Percentiles rank a stretch among this genome's conserved stretches.
Evolutionary conservation across 2,888 invertebrate genomes (phyloP).

Genomic region (Dicyrtomina minuta): DNA sequence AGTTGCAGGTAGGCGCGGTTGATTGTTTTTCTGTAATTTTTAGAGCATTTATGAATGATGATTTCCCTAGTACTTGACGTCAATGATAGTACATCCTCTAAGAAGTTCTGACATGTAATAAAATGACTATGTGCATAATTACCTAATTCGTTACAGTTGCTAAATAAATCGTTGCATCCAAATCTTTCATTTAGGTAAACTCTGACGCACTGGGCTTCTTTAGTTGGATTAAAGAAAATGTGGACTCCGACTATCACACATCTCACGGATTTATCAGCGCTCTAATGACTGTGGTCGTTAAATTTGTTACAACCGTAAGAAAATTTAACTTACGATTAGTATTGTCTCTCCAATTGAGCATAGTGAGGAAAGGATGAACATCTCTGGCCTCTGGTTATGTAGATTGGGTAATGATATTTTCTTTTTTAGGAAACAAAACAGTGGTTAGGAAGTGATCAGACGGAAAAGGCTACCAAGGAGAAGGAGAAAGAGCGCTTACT

Average conservation of each 20-base stretch:
- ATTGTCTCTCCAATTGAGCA: too few relatives aligned
- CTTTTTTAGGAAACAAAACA: constrained; percentile 64
- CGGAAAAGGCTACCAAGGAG: constrained; percentile 76
- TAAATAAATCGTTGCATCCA: too few relatives aligned
- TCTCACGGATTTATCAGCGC: constrained; percentile 87
- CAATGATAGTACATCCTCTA: constrained; percentile 36
- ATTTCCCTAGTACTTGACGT: constrained; percentile 7
- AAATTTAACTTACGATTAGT: not conserved
- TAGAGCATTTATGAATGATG: constrained; percentile 31
- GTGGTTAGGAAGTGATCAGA: constrained; percentile 63
- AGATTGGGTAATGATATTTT: not conserved
- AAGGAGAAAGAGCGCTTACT: constrained; percentile 77
- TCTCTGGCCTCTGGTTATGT: too few relatives aligned
- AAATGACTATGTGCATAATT: too few relatives aligned
- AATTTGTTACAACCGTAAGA: constrained; percentile 48
- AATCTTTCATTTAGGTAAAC: constrained; percentile 64
- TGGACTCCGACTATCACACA: constrained; percentile 77
- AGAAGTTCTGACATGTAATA: constrained; percentile 37
- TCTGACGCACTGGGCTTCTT: constrained; percentile 82
- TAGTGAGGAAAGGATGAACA: not conserved
- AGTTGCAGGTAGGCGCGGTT: constrained; percentile 59
- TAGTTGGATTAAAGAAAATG: constrained; percentile 91
- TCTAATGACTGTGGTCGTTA: constrained; percentile 75
- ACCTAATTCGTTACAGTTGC: too few relatives aligned
- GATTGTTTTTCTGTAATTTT: not conserved